These are phyloP conservation scores for Philhelius pedissequus DNA, from an alignment of 2,888 invertebrate genomes.

Conservation along the genomic window DNA sequence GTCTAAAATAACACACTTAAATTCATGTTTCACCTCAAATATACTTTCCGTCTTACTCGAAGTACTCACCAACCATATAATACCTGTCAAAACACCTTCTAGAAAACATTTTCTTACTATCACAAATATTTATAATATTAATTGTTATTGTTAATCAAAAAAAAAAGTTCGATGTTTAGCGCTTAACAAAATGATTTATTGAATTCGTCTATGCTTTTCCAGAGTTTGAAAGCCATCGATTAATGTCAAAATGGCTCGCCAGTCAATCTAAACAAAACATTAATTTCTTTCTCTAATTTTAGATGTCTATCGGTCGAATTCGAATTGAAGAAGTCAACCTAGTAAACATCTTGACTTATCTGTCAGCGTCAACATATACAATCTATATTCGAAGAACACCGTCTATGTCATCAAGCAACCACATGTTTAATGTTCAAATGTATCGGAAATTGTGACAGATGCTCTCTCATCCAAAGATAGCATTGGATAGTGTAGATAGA, in stretches of 20 bases:
- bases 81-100: neutral
- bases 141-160: neutral
- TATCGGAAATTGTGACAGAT: constrained; percentile 18
- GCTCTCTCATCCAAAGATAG: constrained; percentile 1
- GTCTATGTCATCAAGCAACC: constrained; percentile 15
- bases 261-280: constrained; percentile 23
- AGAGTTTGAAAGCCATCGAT: constrained; percentile 4
- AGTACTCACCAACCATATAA: too few relatives aligned
- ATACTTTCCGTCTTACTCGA: too few relatives aligned
- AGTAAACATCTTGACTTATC: constrained; percentile 23
- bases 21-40: too few relatives aligned
- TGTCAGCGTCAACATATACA: constrained; percentile 14
- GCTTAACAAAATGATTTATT: constrained; percentile 13
- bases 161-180: neutral
- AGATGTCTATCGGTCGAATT: neutral
- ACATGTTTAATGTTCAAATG: constrained; percentile 14
- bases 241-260: constrained; percentile 7
- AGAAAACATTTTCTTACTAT: neutral
- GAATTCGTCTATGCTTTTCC: neutral
- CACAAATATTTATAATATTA: neutral
- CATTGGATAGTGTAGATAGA: neutral
- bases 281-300: constrained; percentile 17
- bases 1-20: too few relatives aligned
- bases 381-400: neutral
- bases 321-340: neutral